A percentile compares a stretch with the other conserved stretches of the same genome.
These are phyloP conservation scores for Halichondria panicea DNA, from an alignment of 37 sponge, comb jelly and placozoan species.

Conservation along the genomic window DNA sequence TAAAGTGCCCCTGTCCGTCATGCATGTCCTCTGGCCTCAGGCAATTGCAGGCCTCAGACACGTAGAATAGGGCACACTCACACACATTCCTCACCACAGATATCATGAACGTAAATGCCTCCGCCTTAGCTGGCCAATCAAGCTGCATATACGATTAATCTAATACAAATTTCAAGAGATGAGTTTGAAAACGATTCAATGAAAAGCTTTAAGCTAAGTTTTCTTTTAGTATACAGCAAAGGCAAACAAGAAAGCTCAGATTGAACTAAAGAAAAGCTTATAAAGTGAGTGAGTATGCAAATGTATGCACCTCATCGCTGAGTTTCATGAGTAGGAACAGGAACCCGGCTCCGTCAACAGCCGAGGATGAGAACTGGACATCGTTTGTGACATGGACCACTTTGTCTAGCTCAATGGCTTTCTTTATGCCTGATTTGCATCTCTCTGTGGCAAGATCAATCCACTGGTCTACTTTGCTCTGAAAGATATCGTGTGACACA, in stretches of 20 bases:
- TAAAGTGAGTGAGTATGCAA: too few species aligned
- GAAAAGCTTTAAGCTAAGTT: too few species aligned
- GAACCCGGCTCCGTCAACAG: slow-evolving; percentile 27
- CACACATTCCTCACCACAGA: slow-evolving; percentile 6
- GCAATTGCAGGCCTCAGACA: not conserved
- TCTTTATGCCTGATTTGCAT: slow-evolving; percentile 9
- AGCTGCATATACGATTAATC: too few species aligned
- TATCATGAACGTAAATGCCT: not conserved
- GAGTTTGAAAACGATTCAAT: too few species aligned
- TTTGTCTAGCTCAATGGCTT: slow-evolving; percentile 36
- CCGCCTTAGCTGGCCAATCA: slow-evolving; percentile 26
- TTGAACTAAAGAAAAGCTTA: too few species aligned
- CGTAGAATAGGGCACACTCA: slow-evolving; percentile 18
- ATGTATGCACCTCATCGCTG: too few species aligned
- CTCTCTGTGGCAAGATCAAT: slow-evolving; percentile 2
- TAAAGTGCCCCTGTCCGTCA: slow-evolving; percentile 12
- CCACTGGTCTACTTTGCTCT: slow-evolving; percentile 28
- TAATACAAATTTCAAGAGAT: too few species aligned
- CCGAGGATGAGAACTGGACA: slow-evolving; percentile 36
- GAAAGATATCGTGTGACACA: slow-evolving; percentile 25
- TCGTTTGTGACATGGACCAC: slow-evolving; percentile 9
- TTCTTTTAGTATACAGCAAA: too few species aligned
- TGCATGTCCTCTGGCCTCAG: not conserved
- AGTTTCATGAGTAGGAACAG: slow-evolving; percentile 20
- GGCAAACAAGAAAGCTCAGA: too few species aligned